phyloP scores from a whole-genome alignment of 2,113 vertebrate genomes.

The Glareola pratincola region DNA sequence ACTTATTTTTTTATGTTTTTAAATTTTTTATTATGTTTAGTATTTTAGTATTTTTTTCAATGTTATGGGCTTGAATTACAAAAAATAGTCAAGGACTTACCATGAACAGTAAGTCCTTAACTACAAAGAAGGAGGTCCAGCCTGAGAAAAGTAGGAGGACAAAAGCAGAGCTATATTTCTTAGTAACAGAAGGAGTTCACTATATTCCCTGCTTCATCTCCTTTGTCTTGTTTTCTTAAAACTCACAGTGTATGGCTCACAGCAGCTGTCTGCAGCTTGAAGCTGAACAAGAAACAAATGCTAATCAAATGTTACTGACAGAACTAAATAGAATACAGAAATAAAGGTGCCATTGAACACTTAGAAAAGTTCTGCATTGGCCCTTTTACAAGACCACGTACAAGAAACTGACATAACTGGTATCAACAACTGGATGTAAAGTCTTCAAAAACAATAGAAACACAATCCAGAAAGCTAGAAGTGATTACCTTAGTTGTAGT shows the following conservation, averaged over 20 bases:
- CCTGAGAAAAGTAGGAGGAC: background rate
- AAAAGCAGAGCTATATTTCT: background rate
- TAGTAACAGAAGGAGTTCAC: background rate
- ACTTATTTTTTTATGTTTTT: background rate
- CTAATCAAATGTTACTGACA: background rate
- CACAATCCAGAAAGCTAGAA: background rate
- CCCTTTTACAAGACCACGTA: background rate
- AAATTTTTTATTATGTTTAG: background rate
- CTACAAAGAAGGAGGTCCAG: background rate
- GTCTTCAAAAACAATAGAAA: background rate
- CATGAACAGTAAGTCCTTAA: background rate
- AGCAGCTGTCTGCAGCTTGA: constrained; percentile 1
- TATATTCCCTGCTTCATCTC: background rate
- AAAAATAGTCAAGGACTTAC: background rate
- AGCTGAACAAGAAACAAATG: background rate
- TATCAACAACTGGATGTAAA: background rate
- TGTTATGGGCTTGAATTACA: background rate
- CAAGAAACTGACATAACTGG: background rate
- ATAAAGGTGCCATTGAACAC: background rate
- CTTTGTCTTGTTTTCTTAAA: background rate
- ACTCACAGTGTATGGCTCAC: background rate
- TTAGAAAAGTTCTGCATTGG: background rate
- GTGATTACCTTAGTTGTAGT: background rate
- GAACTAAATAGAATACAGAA: background rate
- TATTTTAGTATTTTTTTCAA: background rate